These are phyloP conservation scores for Phodopus roborovskii DNA, from an alignment of 2,113 vertebrate genomes.

Conservation along the genomic window DNA sequence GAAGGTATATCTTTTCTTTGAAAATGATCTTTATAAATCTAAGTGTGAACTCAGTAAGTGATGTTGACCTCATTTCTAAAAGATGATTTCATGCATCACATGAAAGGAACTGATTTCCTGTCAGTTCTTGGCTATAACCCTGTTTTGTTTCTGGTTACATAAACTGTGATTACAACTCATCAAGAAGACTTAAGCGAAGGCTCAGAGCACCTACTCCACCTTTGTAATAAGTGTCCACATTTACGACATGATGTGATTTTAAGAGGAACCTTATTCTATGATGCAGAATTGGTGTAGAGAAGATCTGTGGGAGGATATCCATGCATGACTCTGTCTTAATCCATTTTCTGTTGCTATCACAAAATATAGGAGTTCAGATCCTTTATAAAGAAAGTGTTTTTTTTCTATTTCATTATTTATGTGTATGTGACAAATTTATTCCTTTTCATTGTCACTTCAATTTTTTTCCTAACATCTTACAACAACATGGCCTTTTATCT, in stretches of 20 bases:
- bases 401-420: background rate
- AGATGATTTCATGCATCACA: background rate
- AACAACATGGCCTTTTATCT: background rate
- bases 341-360: background rate
- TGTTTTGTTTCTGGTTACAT: conserved; percentile 54
- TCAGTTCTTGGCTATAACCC: background rate
- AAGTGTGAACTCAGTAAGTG: conserved; percentile 61
- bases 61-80: conserved; percentile 44
- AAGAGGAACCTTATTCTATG: conserved; percentile 10
- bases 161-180: conserved; percentile 26
- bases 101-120: background rate
- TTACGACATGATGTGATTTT: conserved; percentile 19
- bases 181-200: conserved; percentile 21
- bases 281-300: background rate
- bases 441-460: background rate
- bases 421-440: background rate
- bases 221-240: conserved; percentile 17
- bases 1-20: conserved; percentile 40
- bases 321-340: background rate
- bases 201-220: background rate
- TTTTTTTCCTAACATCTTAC: background rate
- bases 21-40: conserved; percentile 54
- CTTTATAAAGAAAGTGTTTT: background rate
- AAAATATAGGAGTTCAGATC: background rate
- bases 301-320: background rate